Evolutionary conservation across 2,888 invertebrate species (phyloP).

Genomic region (Serripes groenlandicus): DNA sequence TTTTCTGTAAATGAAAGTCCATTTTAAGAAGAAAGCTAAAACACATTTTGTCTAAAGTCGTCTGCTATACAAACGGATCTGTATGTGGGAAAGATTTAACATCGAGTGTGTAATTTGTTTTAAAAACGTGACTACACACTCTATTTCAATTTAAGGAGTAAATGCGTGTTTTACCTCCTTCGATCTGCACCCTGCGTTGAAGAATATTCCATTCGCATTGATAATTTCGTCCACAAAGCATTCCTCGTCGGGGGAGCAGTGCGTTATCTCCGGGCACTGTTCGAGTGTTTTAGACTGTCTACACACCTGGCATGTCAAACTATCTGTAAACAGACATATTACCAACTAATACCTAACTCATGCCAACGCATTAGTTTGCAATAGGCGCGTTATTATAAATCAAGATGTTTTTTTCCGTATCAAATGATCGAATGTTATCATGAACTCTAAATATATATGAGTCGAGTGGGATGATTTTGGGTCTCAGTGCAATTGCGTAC

Average conservation of each 20-base stretch:
- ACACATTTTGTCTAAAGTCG: background rate
- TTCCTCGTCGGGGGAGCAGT: slow-evolving; percentile 8
- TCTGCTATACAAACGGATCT: background rate
- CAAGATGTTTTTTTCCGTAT: too few species aligned
- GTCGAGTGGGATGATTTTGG: too few species aligned
- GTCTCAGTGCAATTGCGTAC: too few species aligned
- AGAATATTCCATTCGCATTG: slow-evolving; percentile 4
- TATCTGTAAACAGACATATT: background rate
- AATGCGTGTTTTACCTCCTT: slow-evolving; percentile 19
- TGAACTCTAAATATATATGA: too few species aligned
- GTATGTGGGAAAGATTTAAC: too few species aligned
- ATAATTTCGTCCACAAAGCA: slow-evolving; percentile 17
- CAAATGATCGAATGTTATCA: too few species aligned
- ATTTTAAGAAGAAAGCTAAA: background rate
- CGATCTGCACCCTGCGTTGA: slow-evolving; percentile 19
- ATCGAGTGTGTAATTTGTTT: background rate
- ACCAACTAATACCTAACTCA: too few species aligned
- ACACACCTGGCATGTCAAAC: slow-evolving; percentile 4
- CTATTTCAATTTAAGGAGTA: background rate
- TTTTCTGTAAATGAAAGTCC: too few species aligned
- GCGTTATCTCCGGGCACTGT: slow-evolving; percentile 7
- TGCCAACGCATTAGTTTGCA: too few species aligned
- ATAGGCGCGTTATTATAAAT: too few species aligned
- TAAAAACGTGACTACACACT: background rate
- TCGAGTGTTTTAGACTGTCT: background rate